phyloP scores from a whole-genome alignment of 2,113 vertebrate genomes.

The Orthochromis malagaraziensis region DNA sequence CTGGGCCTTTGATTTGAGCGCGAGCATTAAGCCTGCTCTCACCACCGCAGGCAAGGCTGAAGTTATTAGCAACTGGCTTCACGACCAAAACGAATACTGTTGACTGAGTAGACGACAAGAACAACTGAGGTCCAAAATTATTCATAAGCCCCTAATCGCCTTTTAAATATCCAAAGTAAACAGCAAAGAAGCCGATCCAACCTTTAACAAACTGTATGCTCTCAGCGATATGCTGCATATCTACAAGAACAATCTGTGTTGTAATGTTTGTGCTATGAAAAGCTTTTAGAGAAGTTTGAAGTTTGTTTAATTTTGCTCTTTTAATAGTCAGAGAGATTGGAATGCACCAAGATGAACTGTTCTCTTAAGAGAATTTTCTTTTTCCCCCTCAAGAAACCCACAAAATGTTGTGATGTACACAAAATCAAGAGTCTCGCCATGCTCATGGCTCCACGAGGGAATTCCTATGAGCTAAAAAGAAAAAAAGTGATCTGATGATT shows the following conservation, averaged over 20 bases:
- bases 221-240: background rate
- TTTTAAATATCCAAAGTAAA: background rate
- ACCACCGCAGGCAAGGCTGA: background rate
- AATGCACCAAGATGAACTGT: background rate
- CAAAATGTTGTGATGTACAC: background rate
- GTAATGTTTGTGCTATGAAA: background rate
- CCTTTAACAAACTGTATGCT: background rate
- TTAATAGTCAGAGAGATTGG: background rate
- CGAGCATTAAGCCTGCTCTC: background rate
- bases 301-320: background rate
- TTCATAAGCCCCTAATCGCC: background rate
- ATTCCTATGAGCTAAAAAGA: background rate
- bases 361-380: background rate
- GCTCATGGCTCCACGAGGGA: background rate
- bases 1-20: conserved; percentile 28
- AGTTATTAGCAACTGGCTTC: background rate
- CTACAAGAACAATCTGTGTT: background rate
- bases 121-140: background rate
- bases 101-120: background rate
- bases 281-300: background rate
- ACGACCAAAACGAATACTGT: background rate
- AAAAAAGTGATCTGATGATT: background rate
- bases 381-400: background rate
- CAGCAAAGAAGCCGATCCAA: background rate
- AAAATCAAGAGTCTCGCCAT: background rate